Evolutionary conservation across 1,140 invertebrate species (phyloP).

Genomic region (Acromyrmex echinatior): DNA sequence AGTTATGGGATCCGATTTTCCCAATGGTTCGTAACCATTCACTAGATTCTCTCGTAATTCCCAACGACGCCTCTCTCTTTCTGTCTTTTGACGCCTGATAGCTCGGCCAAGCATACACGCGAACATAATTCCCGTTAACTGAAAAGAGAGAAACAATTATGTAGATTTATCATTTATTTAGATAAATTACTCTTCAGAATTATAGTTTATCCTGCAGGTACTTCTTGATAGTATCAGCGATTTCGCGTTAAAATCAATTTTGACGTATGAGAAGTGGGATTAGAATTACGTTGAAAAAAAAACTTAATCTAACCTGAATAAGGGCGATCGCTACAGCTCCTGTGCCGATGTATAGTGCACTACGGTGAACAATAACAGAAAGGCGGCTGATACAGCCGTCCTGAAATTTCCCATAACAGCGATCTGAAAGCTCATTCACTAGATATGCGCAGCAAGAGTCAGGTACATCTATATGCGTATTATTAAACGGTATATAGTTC

Average conservation of each 20-base stretch:
- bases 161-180: not conserved
- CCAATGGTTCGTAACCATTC: conserved; percentile 83
- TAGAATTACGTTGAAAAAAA: not conserved
- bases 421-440: conserved; percentile 25
- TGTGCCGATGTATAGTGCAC: conserved; percentile 92
- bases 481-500: conserved; percentile 81
- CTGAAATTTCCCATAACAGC: conserved; percentile 64
- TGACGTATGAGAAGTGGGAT: not conserved
- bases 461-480: conserved; percentile 83
- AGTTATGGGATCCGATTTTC: conserved; percentile 81
- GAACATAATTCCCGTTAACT: conserved; percentile 95
- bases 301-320: conserved; percentile 88
- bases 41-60: conserved; percentile 88
- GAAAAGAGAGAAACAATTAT: conserved; percentile 64
- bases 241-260: not conserved
- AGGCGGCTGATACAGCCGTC: conserved; percentile 90
- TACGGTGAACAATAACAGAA: conserved; percentile 90
- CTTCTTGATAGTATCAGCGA: not conserved
- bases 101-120: conserved; percentile 94
- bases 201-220: not conserved
- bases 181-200: not conserved
- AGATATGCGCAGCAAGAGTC: conserved; percentile 87
- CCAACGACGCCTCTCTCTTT: conserved; percentile 90
- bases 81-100: conserved; percentile 92
- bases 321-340: conserved; percentile 93